A percentile compares a stretch with the other conserved stretches of the same genome.
Evolutionary conservation across 2,888 invertebrate genomes (phyloP).

Genomic region (Acrocera orbiculus): DNA sequence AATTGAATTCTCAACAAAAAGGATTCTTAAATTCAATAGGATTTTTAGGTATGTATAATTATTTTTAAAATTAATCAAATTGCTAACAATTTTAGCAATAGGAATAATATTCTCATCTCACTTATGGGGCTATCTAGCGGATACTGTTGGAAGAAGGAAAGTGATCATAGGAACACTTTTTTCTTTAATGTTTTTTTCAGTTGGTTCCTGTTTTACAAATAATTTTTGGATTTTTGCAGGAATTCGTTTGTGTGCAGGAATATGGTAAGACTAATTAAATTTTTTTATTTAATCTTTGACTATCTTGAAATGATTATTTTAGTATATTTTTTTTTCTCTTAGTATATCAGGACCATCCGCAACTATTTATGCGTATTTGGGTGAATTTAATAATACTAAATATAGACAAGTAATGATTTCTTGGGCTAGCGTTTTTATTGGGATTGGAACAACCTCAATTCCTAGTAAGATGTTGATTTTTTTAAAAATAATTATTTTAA

Average conservation of each 20-base stretch:
- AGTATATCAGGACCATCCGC: slow-evolving; percentile 31
- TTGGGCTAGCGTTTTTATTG: slow-evolving; percentile 28
- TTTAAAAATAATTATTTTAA: too few relatives aligned
- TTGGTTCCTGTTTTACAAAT: slow-evolving; percentile 35
- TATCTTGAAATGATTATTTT: neutral
- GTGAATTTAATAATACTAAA: slow-evolving; percentile 27
- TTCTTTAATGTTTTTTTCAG: slow-evolving; percentile 31
- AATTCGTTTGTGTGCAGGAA: slow-evolving; percentile 35
- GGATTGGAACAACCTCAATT: slow-evolving; percentile 22
- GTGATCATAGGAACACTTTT: slow-evolving; percentile 33
- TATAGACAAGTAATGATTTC: slow-evolving; percentile 27
- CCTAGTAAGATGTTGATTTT: too few relatives aligned
- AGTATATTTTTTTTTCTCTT: neutral
- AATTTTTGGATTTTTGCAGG: slow-evolving; percentile 35
- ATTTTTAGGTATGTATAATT: slow-evolving; percentile 38
- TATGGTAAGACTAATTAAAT: slow-evolving; percentile 27
- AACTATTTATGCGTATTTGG: slow-evolving; percentile 30
- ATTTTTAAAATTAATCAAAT: neutral
- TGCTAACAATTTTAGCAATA: slow-evolving; percentile 14
- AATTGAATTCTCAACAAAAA: slow-evolving; percentile 37
- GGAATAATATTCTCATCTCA: slow-evolving; percentile 39
- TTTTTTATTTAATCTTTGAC: neutral
- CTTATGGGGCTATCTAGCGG: slow-evolving; percentile 41
- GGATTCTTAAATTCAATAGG: slow-evolving; percentile 47
- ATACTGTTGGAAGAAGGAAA: slow-evolving; percentile 35